Conservation (phyloP, 2,888 invertebrate genomes). For the Scaptomyza reducta region DNA sequence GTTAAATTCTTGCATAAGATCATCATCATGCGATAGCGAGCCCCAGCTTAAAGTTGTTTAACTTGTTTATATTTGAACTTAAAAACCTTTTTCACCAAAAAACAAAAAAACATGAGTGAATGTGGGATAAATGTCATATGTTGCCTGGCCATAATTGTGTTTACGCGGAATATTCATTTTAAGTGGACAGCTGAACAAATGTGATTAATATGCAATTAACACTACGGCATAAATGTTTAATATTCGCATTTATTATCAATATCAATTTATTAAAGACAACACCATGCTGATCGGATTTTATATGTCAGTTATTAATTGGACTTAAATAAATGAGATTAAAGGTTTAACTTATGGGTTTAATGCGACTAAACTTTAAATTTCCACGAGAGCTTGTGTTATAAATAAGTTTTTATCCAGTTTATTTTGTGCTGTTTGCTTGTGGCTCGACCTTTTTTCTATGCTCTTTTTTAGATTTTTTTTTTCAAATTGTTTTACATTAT, state of each 20-base stretch:
- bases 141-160: conserved; percentile 21
- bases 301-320: background rate
- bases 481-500: conserved; percentile 17
- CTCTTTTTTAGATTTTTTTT: background rate
- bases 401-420: background rate
- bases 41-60: background rate
- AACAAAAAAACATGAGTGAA: background rate
- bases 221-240: conserved; percentile 12
- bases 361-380: background rate
- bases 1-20: conserved; percentile 10
- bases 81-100: background rate
- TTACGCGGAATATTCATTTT: conserved; percentile 8
- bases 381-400: background rate
- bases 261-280: background rate
- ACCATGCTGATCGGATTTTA: background rate
- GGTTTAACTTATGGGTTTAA: no score
- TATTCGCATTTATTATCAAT: background rate
- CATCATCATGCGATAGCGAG: background rate
- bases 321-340: background rate
- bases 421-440: background rate
- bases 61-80: conserved; percentile 12
- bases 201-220: conserved; percentile 18
- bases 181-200: background rate
- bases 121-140: conserved; percentile 1
- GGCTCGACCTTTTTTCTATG: background rate